These are phyloP conservation scores for Agonopterix subpropinquella DNA, from an alignment of 2,888 invertebrate genomes.

Conservation along the genomic window DNA sequence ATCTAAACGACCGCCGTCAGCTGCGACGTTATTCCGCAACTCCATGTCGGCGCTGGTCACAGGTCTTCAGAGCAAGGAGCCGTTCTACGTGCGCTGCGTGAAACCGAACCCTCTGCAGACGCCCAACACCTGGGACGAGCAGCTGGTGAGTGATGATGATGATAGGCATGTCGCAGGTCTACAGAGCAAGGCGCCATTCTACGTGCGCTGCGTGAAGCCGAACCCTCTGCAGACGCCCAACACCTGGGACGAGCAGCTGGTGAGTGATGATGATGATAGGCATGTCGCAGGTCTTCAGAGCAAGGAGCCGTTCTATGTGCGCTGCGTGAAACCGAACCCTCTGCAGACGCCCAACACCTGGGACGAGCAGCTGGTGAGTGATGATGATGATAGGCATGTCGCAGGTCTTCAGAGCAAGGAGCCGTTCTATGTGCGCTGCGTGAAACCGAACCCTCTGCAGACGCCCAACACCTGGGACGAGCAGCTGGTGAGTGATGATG, in stretches of 20 bases:
- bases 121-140: constrained; percentile 88
- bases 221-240: constrained; percentile 94
- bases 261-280: constrained; percentile 27
- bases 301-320: no score
- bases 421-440: no score
- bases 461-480: no score
- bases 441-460: no score
- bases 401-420: no score
- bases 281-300: no score
- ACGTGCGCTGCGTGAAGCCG: constrained; percentile 98
- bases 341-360: no score
- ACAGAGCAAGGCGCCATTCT: constrained; percentile 95
- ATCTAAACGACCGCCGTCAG: constrained; percentile 95
- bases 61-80: constrained; percentile 93
- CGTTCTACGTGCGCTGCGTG: constrained; percentile 97
- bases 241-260: constrained; percentile 89
- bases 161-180: constrained; percentile 82
- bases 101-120: constrained; percentile 98
- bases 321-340: no score
- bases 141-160: constrained; percentile 71
- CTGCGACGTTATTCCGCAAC: constrained; percentile 95
- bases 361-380: no score
- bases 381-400: no score
- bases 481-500: no score
- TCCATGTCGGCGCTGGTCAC: constrained; percentile 94